Evolutionary conservation across 2,888 invertebrate genomes (phyloP), one percentile per base, ranked within the genome.

Genomic region (Sipha maydis): DNA sequence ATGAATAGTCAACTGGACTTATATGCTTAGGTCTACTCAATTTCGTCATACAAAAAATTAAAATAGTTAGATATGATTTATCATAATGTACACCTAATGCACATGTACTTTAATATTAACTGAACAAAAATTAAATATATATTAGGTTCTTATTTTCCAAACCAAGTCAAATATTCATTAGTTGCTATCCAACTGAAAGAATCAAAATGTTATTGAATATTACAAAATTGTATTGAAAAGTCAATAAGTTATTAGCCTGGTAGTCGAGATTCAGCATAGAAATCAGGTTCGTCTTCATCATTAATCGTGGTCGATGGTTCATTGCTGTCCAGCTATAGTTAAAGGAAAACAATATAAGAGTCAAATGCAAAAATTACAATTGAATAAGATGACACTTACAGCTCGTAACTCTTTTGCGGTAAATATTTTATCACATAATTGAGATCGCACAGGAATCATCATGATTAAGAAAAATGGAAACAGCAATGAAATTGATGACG

Each of bases 391-490:
- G 4, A 71, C 73, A 93, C 94, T 94, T 93, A 97, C 97, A 92
- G 97, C 97, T 91, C 96, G 93, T 73, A 98, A 93, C 92, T 98
- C 98, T 89, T 95, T 93, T 34, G 95, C 94, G 11, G 96, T 95
- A 92, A 98, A 98, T 89, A 96, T 91, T 90, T 93, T 93, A 21
- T 92, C 94, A 76, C 88, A 88, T 91, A 98, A 93, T 89, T 95
- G 93, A 90, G 95, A 94, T 90, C 98, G 93, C 89, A 98, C 93
- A 21, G 98, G 98, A 91, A 98, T 96, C 95, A 98, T 96, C 90
- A 98, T 92, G 90, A 98, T 95, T 82, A 99, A 94, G 92, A 98
- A 97, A 93, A 99, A 98, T 5, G 99, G 99, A 92, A 99, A 96
- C 28, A 97, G 96, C 89, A 99, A 93, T 0, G 98, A 97, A 90